Base-by-base conservation (phyloP, 1,140 invertebrate genomes). In the Philopotamus ludificatus region DNA sequence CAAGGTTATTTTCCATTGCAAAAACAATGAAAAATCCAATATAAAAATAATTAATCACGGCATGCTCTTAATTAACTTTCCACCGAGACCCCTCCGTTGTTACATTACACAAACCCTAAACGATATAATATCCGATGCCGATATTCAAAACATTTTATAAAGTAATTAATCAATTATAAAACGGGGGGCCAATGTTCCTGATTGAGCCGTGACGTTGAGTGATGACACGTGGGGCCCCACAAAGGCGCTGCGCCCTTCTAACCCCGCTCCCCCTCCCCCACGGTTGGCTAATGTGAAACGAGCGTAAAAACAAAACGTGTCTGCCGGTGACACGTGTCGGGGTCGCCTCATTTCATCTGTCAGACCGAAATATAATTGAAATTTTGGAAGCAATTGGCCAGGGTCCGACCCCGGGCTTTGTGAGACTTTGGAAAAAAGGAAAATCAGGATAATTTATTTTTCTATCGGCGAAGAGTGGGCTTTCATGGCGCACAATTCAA, bases 241-340 rank as follows among this genome's bases (percentile, higher is more conserved):
- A 34, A 34, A 4, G 28, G 4, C 12, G 4, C 28, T 4, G 12
- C 28, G 12, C 12, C 28, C 28, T 34, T 34, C 28, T 34, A 12
- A 12, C 4, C 28, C 4, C 28, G 12, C 28, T 7, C 4, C 28
- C 4, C 28, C 4, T 12, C 4, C 12, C 4, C 28, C 12, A 12
- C 4, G 28, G 4, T 8, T 47, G 18, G 18, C 4, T 47, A 47
- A 47, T 57, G 53, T 34, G 23, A 57, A 28, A 25, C 53, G 53
- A 39, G 53, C 53, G 53, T 25, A 57, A 57, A 57, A 57, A 57
- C 53, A 57, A 57, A 57, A 47, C 53, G 53, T 57, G 53, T 34
- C 53, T 57, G 53, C 16, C 15, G 22, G 34, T 57, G 53, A 57
- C 53, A 57, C 53, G 53, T 57, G 53, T 57, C 53, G 34, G 15